Evolutionary conservation across 1,140 invertebrate species (phyloP).

Genomic region (Panagrolaimus sp.): DNA sequence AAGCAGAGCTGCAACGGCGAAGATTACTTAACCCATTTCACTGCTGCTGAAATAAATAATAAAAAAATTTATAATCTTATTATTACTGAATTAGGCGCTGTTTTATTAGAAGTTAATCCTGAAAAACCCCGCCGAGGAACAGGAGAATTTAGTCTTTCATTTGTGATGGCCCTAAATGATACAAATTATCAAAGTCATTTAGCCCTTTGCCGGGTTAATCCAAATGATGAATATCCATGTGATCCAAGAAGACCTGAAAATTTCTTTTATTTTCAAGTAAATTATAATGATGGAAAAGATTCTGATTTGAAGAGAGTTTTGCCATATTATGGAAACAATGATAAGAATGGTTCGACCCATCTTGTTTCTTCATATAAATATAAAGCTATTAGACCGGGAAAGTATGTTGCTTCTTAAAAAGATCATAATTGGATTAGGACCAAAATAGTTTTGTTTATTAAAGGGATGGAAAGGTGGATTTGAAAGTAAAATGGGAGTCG

Average conservation of each 20-base stretch:
- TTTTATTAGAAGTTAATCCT: neutral
- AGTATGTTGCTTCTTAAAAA: too few relatives aligned
- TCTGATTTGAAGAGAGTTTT: constrained; percentile 25
- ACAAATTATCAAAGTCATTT: constrained; percentile 30
- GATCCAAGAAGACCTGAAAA: constrained; percentile 42
- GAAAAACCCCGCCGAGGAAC: constrained; percentile 11
- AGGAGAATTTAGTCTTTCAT: constrained; percentile 27
- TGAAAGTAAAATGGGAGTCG: too few relatives aligned
- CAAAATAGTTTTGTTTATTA: too few relatives aligned
- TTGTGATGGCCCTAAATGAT: constrained; percentile 29
- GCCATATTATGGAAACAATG: neutral
- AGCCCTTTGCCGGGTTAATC: constrained; percentile 33
- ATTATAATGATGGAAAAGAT: constrained; percentile 32
- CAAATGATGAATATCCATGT: constrained; percentile 31
- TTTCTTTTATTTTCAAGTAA: constrained; percentile 42
- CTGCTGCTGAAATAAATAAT: neutral
- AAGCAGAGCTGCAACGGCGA: too few relatives aligned
- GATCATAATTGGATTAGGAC: too few relatives aligned
- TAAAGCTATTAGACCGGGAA: too few relatives aligned
- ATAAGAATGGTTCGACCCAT: too few relatives aligned
- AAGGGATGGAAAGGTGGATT: too few relatives aligned
- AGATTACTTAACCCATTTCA: too few relatives aligned
- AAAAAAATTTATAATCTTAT: constrained; percentile 1
- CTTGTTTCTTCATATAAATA: too few relatives aligned
- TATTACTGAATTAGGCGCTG: neutral